Evolutionary conservation across 1,140 invertebrate species (phyloP), one percentile per base, ranked within the genome.

Genomic region (Mylabris phalerata): DNA sequence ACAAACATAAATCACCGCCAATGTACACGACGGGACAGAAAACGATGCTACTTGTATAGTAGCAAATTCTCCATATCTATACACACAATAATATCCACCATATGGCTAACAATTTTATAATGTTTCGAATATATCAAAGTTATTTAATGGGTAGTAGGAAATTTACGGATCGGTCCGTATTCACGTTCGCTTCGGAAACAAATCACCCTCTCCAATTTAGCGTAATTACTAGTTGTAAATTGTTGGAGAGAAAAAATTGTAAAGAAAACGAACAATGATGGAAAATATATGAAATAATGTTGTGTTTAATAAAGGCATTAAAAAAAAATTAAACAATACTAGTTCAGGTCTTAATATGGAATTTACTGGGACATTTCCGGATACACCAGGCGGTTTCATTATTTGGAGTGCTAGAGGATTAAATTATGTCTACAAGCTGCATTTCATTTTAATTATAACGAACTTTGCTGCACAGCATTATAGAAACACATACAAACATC

Each of bases 401-500:
- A 55, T 48, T 46, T 46, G 54, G 54, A 59, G 50, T 59, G 50
- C 27, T 44, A 45, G 44, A 45, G 32, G 48, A 59, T 55, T 59
- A 59, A 46, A 57, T 57, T 56, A 56, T 56, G 57, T 44, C 38
- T 55, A 49, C 32, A 55, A 32, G 57, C 57, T 44, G 44, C 46
- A 46, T 48, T 59, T 55, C 50, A 52, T 59, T 59, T 59, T 59
- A 59, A 59, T 59, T 59, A 59, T 55, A 52, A 48, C 50, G 50
- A 57, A 59, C 40, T 59, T 59, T 48, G 48, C 48, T 47, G 56
- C 45, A 46, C 39, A n/a, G 47, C 49, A 47, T 45, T 52, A 52
- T 52, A 59, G 57, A 59, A 50, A 52, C 46, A 51, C 48, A 51
- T 19, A 41, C 40, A 40, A 44, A 32, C 7, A 32, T 32, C 32